These are phyloP conservation scores for Euzophera pinguis DNA, from an alignment of 2,888 invertebrate genomes.

Conservation along the genomic window DNA sequence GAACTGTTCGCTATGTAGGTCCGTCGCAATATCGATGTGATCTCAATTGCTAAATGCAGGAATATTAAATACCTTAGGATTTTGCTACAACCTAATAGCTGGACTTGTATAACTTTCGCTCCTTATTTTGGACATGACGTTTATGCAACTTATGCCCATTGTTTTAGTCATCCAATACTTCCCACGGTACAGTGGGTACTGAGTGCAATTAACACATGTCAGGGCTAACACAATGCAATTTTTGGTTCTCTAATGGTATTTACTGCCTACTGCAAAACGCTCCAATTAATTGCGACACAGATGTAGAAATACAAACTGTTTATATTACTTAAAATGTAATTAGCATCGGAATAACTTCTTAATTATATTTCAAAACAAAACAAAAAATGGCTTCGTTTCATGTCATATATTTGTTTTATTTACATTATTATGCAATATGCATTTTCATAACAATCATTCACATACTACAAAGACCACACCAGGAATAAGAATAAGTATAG, in stretches of 20 bases:
- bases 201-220: conserved; percentile 47
- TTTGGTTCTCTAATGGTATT: conserved; percentile 35
- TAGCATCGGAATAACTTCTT: neutral
- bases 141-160: conserved; percentile 53
- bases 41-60: conserved; percentile 49
- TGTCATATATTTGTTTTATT: conserved; percentile 9
- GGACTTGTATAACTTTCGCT: conserved; percentile 47
- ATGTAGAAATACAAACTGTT: conserved; percentile 2
- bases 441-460: conserved; percentile 11
- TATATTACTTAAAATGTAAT: conserved; percentile 4
- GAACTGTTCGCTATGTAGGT: conserved; percentile 16
- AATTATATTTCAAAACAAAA: conserved; percentile 4
- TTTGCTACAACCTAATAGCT: conserved; percentile 26
- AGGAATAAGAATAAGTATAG: neutral
- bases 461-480: conserved; percentile 7
- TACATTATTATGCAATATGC: conserved; percentile 10
- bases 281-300: conserved; percentile 5
- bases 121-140: conserved; percentile 46
- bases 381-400: neutral
- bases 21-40: conserved; percentile 26
- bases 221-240: conserved; percentile 35
- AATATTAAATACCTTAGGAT: conserved; percentile 48
- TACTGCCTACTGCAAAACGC: conserved; percentile 6
- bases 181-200: conserved; percentile 52
- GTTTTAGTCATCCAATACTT: conserved; percentile 44